Conservation (phyloP, 1,140 invertebrate species). For the Sweltsa coloradensis region DNA sequence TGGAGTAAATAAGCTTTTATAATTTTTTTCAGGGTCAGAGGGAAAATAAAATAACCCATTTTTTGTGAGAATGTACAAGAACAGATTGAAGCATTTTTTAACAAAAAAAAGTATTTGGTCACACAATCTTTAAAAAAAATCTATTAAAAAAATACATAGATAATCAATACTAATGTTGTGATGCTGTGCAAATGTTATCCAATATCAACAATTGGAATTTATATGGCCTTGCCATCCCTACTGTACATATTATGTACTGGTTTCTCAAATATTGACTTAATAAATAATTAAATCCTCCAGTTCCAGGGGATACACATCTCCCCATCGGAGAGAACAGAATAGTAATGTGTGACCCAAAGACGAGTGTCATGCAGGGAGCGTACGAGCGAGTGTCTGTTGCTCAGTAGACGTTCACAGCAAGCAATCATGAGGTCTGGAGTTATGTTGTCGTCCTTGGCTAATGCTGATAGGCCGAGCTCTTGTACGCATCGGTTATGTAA, state of each 20-base stretch:
- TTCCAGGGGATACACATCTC: constrained; percentile 88
- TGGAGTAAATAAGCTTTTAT: too few relatives aligned
- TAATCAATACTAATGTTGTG: too few relatives aligned
- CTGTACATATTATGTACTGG: background rate
- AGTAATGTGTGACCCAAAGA: constrained; percentile 78
- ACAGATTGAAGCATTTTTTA: too few relatives aligned
- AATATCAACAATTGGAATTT: too few relatives aligned
- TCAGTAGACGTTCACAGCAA: constrained; percentile 59
- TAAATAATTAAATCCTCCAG: constrained; percentile 44
- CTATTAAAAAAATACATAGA: too few relatives aligned
- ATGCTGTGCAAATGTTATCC: too few relatives aligned
- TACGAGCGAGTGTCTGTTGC: constrained; percentile 32
- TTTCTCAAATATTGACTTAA: background rate
- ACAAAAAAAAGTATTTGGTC: too few relatives aligned
- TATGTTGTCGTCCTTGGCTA: constrained; percentile 82
- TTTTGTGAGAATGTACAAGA: too few relatives aligned
- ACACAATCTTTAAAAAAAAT: too few relatives aligned
- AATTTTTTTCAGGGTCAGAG: too few relatives aligned
- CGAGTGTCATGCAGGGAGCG: constrained; percentile 39
- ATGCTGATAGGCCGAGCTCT: constrained; percentile 48
- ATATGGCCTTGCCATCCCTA: background rate
- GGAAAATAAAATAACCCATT: too few relatives aligned
- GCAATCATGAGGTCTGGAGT: constrained; percentile 79
- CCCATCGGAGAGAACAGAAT: constrained; percentile 80
- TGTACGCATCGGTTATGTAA: constrained; percentile 49